Evolutionary conservation across 2,888 invertebrate genomes (phyloP).

Genomic region (Erebia epiphron): DNA sequence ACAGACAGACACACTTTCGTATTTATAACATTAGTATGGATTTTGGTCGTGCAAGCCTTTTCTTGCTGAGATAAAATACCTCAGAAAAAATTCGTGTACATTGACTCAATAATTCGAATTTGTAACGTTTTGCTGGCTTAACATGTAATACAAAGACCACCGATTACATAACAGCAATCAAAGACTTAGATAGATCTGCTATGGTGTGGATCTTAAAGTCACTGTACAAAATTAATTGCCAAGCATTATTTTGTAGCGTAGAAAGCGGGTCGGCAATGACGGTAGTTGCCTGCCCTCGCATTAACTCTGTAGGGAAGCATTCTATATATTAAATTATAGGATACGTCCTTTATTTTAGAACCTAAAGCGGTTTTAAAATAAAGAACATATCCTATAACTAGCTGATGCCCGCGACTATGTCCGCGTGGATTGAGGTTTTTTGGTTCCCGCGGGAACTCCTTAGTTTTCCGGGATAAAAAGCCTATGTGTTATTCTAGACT

Average conservation of each 20-base stretch:
- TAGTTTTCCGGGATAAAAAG: no score
- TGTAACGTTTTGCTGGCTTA: not conserved
- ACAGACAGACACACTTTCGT: no score
- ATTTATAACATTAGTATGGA: no score
- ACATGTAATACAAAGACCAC: not conserved
- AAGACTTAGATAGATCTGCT: conserved; percentile 10
- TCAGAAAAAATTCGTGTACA: not conserved
- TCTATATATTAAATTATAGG: not conserved
- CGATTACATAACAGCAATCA: conserved; percentile 9
- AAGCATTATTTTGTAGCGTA: conserved; percentile 68
- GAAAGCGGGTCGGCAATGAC: conserved; percentile 63
- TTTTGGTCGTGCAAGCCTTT: no score
- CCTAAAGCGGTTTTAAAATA: no score
- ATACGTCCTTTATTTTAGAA: not conserved
- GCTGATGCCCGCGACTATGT: no score
- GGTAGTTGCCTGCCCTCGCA: conserved; percentile 62
- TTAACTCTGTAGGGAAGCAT: conserved; percentile 50
- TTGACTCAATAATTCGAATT: not conserved
- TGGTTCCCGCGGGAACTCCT: no score
- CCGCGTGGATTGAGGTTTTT: no score
- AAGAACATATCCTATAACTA: no score
- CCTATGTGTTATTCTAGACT: no score
- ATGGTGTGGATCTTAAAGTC: conserved; percentile 23
- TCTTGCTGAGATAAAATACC: not conserved
- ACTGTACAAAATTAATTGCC: conserved; percentile 62